Percentiles rank a stretch among this genome's conserved stretches.
Conservation (phyloP, 2,888 invertebrate genomes). For the Drosophila pseudotakahashii region DNA sequence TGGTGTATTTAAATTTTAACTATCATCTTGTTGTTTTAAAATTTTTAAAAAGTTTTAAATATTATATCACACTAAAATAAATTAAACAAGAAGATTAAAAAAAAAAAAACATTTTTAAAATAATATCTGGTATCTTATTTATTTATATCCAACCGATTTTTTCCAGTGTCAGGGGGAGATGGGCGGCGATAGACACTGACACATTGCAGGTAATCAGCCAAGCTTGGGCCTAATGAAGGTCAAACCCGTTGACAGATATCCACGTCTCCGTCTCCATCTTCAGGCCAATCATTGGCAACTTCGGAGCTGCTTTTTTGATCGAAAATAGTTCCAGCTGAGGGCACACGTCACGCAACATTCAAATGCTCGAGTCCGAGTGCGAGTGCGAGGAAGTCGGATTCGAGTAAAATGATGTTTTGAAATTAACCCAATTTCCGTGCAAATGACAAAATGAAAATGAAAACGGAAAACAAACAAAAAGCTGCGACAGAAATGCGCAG, state of each 20-base stretch:
- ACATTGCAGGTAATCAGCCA: conserved; percentile 46
- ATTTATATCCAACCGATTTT: background rate
- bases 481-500: conserved; percentile 8
- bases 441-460: conserved; percentile 40
- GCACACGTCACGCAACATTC: conserved; percentile 46
- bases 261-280: conserved; percentile 16
- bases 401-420: conserved; percentile 31
- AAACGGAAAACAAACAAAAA: conserved; percentile 17
- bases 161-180: conserved; percentile 4
- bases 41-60: too few species aligned
- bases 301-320: conserved; percentile 14
- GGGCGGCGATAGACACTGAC: conserved; percentile 16
- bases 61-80: too few species aligned
- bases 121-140: too few species aligned
- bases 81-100: too few species aligned
- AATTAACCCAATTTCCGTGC: conserved; percentile 52
- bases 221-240: conserved; percentile 66
- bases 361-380: conserved; percentile 18
- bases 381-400: conserved; percentile 20
- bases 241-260: conserved; percentile 45
- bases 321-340: conserved; percentile 44
- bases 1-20: too few species aligned
- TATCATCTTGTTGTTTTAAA: too few species aligned
- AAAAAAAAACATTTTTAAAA: too few species aligned
- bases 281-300: conserved; percentile 32